Evolutionary conservation across 2,113 vertebrate species (phyloP).

Genomic region (Cyphomyrus discorhynchus): DNA sequence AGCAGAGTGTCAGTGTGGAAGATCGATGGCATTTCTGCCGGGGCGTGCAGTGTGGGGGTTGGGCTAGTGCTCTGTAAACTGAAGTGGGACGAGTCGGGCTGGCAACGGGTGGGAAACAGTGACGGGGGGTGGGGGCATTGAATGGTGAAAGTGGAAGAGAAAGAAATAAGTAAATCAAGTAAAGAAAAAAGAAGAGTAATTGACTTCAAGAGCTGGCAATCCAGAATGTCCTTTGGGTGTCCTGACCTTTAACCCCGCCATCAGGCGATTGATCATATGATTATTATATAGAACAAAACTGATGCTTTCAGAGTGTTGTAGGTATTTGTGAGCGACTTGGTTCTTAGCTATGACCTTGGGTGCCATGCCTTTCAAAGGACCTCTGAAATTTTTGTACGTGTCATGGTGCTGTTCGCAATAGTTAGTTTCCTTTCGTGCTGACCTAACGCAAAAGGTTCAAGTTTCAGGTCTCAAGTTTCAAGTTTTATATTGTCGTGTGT

Average conservation of each 20-base stretch:
- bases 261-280: background rate
- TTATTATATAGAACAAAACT: background rate
- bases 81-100: background rate
- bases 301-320: background rate
- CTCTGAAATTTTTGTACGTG: background rate
- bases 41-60: background rate
- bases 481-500: background rate
- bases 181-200: conserved; percentile 21
- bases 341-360: background rate
- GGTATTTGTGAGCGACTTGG: background rate
- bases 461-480: background rate
- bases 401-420: background rate
- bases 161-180: background rate
- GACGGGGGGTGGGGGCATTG: background rate
- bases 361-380: background rate
- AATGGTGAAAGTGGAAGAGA: background rate
- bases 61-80: background rate
- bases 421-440: background rate
- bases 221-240: background rate
- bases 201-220: background rate
- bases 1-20: background rate
- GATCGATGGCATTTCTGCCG: background rate
- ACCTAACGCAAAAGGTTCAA: background rate
- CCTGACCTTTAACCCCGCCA: background rate
- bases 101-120: background rate